Conservation (phyloP, 2,888 invertebrate species). For the Iphiclides podalirius region DNA sequence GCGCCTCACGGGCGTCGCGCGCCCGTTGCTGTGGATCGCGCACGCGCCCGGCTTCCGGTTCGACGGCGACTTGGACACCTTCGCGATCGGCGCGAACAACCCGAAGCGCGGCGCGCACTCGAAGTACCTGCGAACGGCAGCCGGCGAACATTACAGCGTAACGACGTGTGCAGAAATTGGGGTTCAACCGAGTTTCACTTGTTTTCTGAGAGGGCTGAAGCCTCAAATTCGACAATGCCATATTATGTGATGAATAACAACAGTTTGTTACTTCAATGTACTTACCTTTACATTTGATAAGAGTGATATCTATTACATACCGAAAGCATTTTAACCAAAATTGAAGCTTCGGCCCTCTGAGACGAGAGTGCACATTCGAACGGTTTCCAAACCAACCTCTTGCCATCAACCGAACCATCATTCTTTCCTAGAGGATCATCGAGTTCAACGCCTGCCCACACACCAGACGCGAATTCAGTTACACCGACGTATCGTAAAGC, state of each 20-base stretch:
- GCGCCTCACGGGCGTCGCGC: constrained; percentile 81
- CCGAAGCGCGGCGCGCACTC: constrained; percentile 94
- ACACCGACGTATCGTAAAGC: constrained; percentile 91
- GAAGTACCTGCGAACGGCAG: constrained; percentile 88
- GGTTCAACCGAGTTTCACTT: background rate
- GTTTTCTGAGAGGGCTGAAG: background rate
- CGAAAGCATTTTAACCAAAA: too few species aligned
- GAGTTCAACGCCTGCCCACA: constrained; percentile 97
- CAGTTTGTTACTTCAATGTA: too few species aligned
- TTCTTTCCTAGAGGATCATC: constrained; percentile 97
- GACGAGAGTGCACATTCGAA: constrained; percentile 8
- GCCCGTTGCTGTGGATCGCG: constrained; percentile 82
- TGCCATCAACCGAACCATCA: constrained; percentile 95
- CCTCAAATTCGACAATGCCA: too few species aligned
- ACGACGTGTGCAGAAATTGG: background rate
- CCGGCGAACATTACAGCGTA: background rate
- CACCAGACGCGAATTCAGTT: constrained; percentile 94
- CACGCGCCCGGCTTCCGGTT: constrained; percentile 83
- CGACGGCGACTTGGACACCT: constrained; percentile 92
- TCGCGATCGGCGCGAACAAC: constrained; percentile 94
- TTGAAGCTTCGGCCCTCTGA: background rate
- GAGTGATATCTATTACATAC: too few species aligned
- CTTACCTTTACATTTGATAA: too few species aligned
- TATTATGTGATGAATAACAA: too few species aligned
- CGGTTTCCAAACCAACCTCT: constrained; percentile 80